These are phyloP conservation scores for Neoscelio sp. DNA, from an alignment of 2,888 invertebrate genomes.

Conservation along the genomic window DNA sequence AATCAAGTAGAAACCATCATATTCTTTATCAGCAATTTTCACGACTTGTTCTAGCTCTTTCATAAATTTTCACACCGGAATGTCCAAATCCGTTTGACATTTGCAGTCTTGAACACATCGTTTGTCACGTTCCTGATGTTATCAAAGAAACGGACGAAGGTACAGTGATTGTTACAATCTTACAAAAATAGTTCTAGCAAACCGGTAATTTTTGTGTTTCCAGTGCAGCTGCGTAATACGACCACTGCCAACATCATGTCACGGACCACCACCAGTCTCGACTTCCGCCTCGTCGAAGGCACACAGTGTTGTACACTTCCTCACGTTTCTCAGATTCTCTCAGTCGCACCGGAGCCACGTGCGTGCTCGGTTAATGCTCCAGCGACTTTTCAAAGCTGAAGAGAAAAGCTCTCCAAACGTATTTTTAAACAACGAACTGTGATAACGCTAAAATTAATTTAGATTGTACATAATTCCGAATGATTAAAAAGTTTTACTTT, in stretches of 20 bases:
- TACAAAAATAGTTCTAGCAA: conserved; percentile 45
- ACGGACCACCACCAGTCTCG: conserved; percentile 74
- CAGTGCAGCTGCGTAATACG: conserved; percentile 58
- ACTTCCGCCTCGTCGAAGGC: conserved; percentile 76
- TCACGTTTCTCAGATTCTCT: conserved; percentile 76
- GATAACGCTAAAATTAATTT: conserved; percentile 37
- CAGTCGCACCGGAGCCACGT: conserved; percentile 80
- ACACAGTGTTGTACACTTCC: conserved; percentile 76
- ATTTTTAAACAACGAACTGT: conserved; percentile 38
- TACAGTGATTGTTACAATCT: conserved; percentile 8
- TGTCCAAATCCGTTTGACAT: too few species aligned
- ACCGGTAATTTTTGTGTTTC: conserved; percentile 44
- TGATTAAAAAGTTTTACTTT: too few species aligned
- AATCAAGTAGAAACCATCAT: too few species aligned
- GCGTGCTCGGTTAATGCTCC: conserved; percentile 76
- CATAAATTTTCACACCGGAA: too few species aligned
- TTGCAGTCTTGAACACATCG: too few species aligned
- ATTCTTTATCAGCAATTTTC: too few species aligned
- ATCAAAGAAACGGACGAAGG: conserved; percentile 2
- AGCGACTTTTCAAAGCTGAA: conserved; percentile 45
- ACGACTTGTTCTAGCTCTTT: too few species aligned
- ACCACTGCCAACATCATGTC: conserved; percentile 63
- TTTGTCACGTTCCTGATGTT: neutral
- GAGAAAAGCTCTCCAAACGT: conserved; percentile 15
- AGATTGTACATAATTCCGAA: conserved; percentile 31